Base-by-base conservation (phyloP, 2,113 vertebrate species). In the Sula dactylatra region DNA sequence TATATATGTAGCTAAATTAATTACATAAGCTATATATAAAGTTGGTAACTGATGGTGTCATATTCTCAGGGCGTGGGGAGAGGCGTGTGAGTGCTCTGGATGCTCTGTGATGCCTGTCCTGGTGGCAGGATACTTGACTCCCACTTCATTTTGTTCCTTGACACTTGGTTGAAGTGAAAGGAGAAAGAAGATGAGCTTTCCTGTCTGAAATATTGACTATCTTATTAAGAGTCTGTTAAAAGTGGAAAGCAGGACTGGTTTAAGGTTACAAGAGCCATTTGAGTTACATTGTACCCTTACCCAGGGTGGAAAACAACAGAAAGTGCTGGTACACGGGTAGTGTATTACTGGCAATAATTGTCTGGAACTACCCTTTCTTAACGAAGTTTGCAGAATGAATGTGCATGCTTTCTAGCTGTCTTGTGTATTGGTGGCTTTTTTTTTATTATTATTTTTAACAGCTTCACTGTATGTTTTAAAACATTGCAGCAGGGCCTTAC, bases 371-470 rank as follows among this genome's bases (percentile, higher is more conserved):
- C 93, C 70, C 82, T 80, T 91, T 90, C n/a, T 77, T 93, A 83
- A 66, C 44, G 22, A 87, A 86, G 56, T 97, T 96, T 95, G 52
- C 90, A 93, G 94, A 96, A 82, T 85, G 49, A 79, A 70, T 64
- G 47, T 82, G 3, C 7, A 11, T 69, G 55, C 70, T 93, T 73
- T 81, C 47, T 82, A 18, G 13, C 24, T 55, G 49, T 66, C 21
- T 27, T 47, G 10, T 42, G 31, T 59, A 91, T 81, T 59, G 12
- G 7, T 8, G 3, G 19, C 14, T 20, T 52, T 36, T 26, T 71
- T n/a, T n/a, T n/a, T n/a, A n/a, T n/a, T n/a, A n/a, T n/a, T n/a
- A 45, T 52, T 1, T 77, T 92, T 32, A 67, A n/a, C 55, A 79
- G 34, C 42, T 80, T 93, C n/a, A 66, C 50, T 55, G 29, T 59